These are phyloP conservation scores for Dendrophyllia cribrosa DNA, from an alignment of 64 coral and sea anemone species.

Conservation along the genomic window DNA sequence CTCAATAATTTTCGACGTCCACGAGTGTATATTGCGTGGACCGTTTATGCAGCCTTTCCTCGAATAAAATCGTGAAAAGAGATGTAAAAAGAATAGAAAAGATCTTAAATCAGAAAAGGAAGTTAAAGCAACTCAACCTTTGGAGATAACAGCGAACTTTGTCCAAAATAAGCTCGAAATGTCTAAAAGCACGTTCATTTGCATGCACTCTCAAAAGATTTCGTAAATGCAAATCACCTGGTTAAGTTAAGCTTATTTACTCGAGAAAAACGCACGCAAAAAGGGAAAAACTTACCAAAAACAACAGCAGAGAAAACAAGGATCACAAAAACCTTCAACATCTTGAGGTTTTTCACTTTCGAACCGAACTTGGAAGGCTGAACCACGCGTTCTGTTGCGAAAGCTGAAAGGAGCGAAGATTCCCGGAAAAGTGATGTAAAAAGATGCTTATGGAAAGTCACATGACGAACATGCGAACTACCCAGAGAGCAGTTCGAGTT, in stretches of 20 bases:
- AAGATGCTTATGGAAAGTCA: neutral
- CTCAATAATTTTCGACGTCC: too few relatives aligned
- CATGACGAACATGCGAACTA: constrained; percentile 35
- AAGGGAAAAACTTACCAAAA: constrained; percentile 9
- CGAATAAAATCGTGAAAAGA: too few relatives aligned
- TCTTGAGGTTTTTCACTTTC: neutral
- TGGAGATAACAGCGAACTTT: neutral
- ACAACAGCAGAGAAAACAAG: neutral
- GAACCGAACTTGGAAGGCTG: neutral
- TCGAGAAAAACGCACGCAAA: neutral
- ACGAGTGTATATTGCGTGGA: too few relatives aligned
- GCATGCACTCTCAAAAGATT: neutral
- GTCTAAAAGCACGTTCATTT: neutral
- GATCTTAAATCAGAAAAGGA: too few relatives aligned
- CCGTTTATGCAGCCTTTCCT: too few relatives aligned
- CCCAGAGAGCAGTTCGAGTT: constrained; percentile 9
- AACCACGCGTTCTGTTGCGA: neutral
- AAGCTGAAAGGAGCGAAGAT: neutral
- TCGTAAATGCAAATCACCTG: neutral
- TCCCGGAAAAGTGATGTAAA: neutral
- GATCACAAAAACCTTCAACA: constrained; percentile 10
- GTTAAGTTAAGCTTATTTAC: neutral
- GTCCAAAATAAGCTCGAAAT: neutral
- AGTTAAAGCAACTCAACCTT: too few relatives aligned
- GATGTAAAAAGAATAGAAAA: too few relatives aligned